Base-by-base conservation (phyloP, 1,140 invertebrate species). In the Hycleus phaleratus region DNA sequence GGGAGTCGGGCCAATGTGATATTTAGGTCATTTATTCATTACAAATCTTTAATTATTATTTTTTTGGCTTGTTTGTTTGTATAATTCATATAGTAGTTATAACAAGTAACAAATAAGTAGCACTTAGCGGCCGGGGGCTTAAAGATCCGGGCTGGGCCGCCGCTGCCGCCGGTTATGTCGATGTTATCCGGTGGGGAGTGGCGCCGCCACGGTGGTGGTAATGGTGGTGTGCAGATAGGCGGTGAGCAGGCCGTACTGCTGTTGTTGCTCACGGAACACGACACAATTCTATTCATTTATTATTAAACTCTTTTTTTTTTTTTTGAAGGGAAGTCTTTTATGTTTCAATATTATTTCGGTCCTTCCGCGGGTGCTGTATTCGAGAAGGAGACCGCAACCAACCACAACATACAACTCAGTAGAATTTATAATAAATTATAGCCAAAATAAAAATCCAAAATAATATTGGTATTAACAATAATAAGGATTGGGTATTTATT, bases 281-380 rank as follows among this genome's bases (percentile, higher is more conserved):
- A 32, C 32, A 32, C 32, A 32, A 3, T 32, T 32, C 24, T n/a
- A 32, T 32, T 45, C 3, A 9, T 45, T 45, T 9, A 12, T 24
- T 12, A 12, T 45, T 9, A 11, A 24, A 42, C 11, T 42, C 9
- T 45, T 45, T 11, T 45, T 0, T 45, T 11, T 45, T 0, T 5
- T 45, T 45, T 45, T 45, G 18, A 12, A 6, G 11, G 40, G 18
- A 2, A 6, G 4, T 32, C 7, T 32, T 32, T 46, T 24, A 26
- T 24, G 10, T 46, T 47, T 64, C 49, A 58, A 65, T 64, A 61
- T 51, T 56, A 73, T 46, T 75, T 77, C 77, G 81, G 77, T 67
- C 82, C 83, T 85, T 84, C 83, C 81, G 81, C 83, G 81, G 81
- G 80, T 85, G 83, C 83, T 85, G 84, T 85, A 83, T 79, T 76